Conservation (phyloP, 2,113 vertebrate genomes). For the Uropsilus gracilis region DNA sequence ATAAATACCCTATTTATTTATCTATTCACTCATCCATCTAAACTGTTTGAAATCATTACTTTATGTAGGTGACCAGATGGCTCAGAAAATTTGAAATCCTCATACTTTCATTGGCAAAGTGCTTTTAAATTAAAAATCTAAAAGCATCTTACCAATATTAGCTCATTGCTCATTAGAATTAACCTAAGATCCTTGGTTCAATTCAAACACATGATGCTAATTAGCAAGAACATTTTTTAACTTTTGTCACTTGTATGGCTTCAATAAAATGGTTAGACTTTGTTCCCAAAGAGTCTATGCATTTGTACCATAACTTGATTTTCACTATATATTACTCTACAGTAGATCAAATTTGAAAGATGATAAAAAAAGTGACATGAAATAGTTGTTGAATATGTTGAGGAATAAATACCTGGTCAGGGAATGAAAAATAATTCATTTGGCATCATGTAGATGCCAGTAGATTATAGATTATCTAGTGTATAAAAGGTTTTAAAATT, state of each 20-base stretch:
- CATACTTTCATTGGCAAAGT: constrained; percentile 61
- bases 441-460: not conserved
- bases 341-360: not conserved
- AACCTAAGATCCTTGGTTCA: constrained; percentile 64
- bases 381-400: not conserved
- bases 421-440: constrained; percentile 5
- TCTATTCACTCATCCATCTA: constrained; percentile 33
- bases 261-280: constrained; percentile 40
- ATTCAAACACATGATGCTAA: constrained; percentile 33
- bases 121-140: constrained; percentile 66
- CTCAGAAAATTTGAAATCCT: constrained; percentile 55
- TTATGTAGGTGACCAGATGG: constrained; percentile 42
- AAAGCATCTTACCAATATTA: constrained; percentile 68
- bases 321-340: not conserved
- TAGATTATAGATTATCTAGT: not conserved
- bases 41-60: constrained; percentile 51
- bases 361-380: not conserved
- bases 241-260: constrained; percentile 6
- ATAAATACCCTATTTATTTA: constrained; percentile 8
- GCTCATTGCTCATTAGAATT: constrained; percentile 56
- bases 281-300: not conserved
- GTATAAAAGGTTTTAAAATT: constrained; percentile 7
- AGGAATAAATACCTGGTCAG: not conserved
- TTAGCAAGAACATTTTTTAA: constrained; percentile 60
- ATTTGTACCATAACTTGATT: not conserved